phyloP scores from a whole-genome alignment of 2,888 invertebrate genomes.

The Pristionchus entomophagus region DNA sequence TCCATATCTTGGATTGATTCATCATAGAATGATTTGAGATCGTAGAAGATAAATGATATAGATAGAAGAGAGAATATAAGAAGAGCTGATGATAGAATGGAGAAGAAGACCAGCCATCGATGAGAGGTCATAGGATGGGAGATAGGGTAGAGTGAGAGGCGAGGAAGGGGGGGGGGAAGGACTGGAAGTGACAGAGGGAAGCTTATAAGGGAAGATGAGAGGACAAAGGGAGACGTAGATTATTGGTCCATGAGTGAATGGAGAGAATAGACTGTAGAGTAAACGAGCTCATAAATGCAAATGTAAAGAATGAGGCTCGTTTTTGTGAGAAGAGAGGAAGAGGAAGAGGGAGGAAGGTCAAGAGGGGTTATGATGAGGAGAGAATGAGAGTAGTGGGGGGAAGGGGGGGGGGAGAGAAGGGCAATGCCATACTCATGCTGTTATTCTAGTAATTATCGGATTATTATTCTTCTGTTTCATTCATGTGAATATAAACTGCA shows the following conservation, averaged over 20 bases:
- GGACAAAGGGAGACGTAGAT: background rate
- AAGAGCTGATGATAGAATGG: background rate
- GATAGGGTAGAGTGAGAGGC: background rate
- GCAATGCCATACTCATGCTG: background rate
- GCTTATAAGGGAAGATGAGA: slow-evolving; percentile 23
- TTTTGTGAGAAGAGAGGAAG: background rate
- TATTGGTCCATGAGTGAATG: background rate
- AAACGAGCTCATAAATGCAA: slow-evolving; percentile 32
- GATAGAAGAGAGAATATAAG: slow-evolving; percentile 38
- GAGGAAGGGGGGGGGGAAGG: background rate
- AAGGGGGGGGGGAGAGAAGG: background rate
- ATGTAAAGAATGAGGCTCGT: slow-evolving; percentile 28
- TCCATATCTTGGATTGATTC: slow-evolving; percentile 9
- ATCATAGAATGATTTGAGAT: slow-evolving; percentile 28
- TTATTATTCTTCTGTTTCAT: background rate
- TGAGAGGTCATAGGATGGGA: background rate
- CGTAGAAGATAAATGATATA: slow-evolving; percentile 30
- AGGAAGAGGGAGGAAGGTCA: slow-evolving; percentile 14
- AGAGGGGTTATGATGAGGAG: slow-evolving; percentile 31
- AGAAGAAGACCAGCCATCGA: slow-evolving; percentile 38
- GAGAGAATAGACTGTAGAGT: background rate
- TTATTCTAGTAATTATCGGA: background rate
- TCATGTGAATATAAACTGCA: background rate
- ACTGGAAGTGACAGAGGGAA: background rate
- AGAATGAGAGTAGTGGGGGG: slow-evolving; percentile 29